Base-by-base conservation (phyloP, 2,797 vertebrate genomes). In the Fringilla coelebs region DNA sequence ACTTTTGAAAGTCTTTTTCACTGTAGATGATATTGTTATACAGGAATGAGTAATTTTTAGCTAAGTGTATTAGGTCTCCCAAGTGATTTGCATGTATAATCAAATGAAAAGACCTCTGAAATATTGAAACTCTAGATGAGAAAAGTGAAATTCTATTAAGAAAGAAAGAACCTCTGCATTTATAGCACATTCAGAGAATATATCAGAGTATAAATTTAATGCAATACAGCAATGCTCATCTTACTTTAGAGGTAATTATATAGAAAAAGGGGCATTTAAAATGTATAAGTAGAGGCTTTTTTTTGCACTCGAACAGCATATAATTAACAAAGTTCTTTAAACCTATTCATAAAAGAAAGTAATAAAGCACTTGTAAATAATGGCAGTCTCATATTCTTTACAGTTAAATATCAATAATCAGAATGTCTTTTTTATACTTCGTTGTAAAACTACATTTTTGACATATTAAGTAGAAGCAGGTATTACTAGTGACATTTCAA, bases 351-450 rank as follows among this genome's bases (percentile, higher is more conserved):
- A 94, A 96, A 97, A 95, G 94, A 96, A 97, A 97, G 94, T 97
- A 97, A 97, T 97, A 97, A 96, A 93, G 90, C 95, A 96, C 95
- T 97, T 97, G 93, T 97, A 97, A 97, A 97, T 97, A 98, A 97
- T 97, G 91, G 86, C 63, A 96, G 88, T 82, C 90, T 97, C 95
- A 72, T 61, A 92, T 97, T 97, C 92, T 96, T 94, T 96, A 85
- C 88, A 90, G 91, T 94, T 97, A 96, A 95, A 96, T 94, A 96
- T 96, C 96, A 97, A 97, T 97, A 97, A 97, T 96, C 90, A 95
- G 93, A 96, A 94, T 83, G 77, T 90, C 74, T 97, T 94, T 96
- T 94, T 96, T 96, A 89, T 90, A 88, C 80, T 95, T 73, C 55
- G 90, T 92, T 95, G 85, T 83, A 96, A 84, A 96, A 87, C 84